These are phyloP conservation scores for Halcyon senegalensis DNA, from an alignment of 2,113 vertebrate species.

Conservation along the genomic window DNA sequence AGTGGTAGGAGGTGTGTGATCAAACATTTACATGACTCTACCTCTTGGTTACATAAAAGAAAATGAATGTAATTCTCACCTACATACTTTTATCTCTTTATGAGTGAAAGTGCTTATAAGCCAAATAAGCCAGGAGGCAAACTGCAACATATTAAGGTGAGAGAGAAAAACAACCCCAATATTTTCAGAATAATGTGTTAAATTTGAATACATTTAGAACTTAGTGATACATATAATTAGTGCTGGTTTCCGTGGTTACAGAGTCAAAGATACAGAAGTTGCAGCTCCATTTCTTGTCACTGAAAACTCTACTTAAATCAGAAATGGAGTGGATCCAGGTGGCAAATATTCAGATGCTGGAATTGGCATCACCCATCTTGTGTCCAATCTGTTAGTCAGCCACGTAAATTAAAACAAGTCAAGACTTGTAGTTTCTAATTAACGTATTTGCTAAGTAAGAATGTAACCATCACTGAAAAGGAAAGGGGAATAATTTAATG, in stretches of 20 bases:
- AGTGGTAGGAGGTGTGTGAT: slow-evolving; percentile 7
- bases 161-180: slow-evolving; percentile 43
- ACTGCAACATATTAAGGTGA: slow-evolving; percentile 42
- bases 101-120: slow-evolving; percentile 3
- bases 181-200: slow-evolving; percentile 49
- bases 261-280: slow-evolving; percentile 47
- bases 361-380: slow-evolving; percentile 1
- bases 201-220: slow-evolving; percentile 64
- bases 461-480: neutral
- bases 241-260: slow-evolving; percentile 44
- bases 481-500: neutral
- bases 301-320: slow-evolving; percentile 41
- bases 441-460: neutral
- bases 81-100: slow-evolving; percentile 33
- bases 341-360: slow-evolving; percentile 27
- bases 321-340: slow-evolving; percentile 53
- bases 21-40: slow-evolving; percentile 53
- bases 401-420: neutral
- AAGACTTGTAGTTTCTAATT: slow-evolving; percentile 1
- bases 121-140: slow-evolving; percentile 57
- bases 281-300: slow-evolving; percentile 2
- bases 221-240: slow-evolving; percentile 60
- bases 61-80: slow-evolving; percentile 56
- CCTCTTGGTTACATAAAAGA: slow-evolving; percentile 39
- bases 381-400: slow-evolving; percentile 45